Evolutionary conservation across 2,797 vertebrate genomes (phyloP), one percentile per base, ranked within the genome.

Genomic region (Avahi laniger): DNA sequence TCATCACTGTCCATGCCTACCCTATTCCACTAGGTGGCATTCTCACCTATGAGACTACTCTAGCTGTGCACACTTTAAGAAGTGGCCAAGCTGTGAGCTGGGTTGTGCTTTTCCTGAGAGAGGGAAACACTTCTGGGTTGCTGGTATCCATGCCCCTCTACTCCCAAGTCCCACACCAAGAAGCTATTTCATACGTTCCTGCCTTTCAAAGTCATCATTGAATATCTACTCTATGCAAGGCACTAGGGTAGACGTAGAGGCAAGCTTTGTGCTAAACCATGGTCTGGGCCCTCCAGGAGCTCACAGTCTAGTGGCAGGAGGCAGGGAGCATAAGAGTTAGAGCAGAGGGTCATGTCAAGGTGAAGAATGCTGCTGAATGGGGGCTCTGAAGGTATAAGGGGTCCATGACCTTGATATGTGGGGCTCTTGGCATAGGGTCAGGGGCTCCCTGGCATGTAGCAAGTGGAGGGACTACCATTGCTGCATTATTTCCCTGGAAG

Each of bases 21-120:
- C 15, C 0, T 0, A 4, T 70, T 87, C 94, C 97, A 93, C 96
- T 96, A 97, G 97, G 80, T 94, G 97, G 87, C 88, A 69, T 0
- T 70, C 80, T 97, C 93, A 82, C 52, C 89, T 92, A 35, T n/a
- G 38, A 94, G 38, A 96, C 78, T 50, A 38, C 35, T 11, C 5
- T 33, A 72, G 28, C 18, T 1, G 0, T 50, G 35, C 41, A 0
- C 8, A 7, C 10, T 41, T 41, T 1, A 69, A 46, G 43, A 82
- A 65, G 48, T 52, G 11, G 7, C 46, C 43, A 30, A 86, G 73
- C 24, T 1, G 5, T 46, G 28, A 54, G 26, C 28, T 90, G 65
- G 50, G 18, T 57, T 83, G 4, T 20, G 43, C 13, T 82, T 92
- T 54, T 76, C 22, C 52, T n/a, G 3, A 67, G 67, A 75, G 0